Evolutionary conservation across 2,113 vertebrate species (phyloP), one percentile per base, ranked within the genome.

Genomic region (Chaetops frenatus): DNA sequence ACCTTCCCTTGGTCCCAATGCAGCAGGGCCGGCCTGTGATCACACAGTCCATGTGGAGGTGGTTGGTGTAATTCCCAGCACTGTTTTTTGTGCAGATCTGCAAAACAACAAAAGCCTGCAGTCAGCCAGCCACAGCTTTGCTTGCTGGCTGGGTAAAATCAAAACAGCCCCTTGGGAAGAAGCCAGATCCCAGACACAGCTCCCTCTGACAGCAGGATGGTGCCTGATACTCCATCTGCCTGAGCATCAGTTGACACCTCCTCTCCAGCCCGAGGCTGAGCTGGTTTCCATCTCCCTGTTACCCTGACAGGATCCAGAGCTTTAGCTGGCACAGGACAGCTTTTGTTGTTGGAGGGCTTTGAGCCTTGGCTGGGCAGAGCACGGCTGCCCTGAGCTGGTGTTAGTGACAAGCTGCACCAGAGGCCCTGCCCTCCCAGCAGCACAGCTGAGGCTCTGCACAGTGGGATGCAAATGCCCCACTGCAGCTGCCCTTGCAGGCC

Each of bases 1-100:
- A 99, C 99, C 99, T 99, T 94, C 99, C 99, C 97, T 99, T 99
- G 95, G 99, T 99, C 97, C 99, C 99, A 7, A 99, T 99, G 97
- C 99, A 99, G 98, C 99, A 99, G 88, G 99, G 99, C 95, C 99
- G 97, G 90, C 99, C 99, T 1, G 99, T 99, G 95, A 99, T 99
- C 94, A 98, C 98, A 15, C 99, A 99, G 97, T 99, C 99, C 94
- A 99, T 99, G 86, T 99, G 99, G 82, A 98, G 99, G 95, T 99
- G 98, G 98, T 99, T 99, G 94, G 99, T 99, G 94, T 99, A 98
- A 97, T 99, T 99, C 74, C 99, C 99, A 48, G 99, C 99, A 21
- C 98, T 99, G 98, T 98, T 99, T 97, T 98, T 99, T 92, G 99
- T 99, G 97, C 99, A 99, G 95, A 99, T 98, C 99, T 99, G 93